Conservation (phyloP, 1,140 invertebrate species). For the Drosophila prosaltans region DNA sequence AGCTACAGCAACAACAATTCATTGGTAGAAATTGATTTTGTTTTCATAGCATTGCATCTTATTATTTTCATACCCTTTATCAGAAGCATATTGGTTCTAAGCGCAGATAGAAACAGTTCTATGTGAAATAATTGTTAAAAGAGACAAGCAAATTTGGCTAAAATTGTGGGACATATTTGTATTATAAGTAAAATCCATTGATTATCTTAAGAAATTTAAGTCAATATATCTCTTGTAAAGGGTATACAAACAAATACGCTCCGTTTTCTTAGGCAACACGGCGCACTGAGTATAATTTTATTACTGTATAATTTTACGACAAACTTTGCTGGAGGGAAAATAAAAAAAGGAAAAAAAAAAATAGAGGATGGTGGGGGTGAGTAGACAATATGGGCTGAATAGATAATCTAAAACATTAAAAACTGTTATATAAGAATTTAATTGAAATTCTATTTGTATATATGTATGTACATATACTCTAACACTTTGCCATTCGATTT, state of each 20-base stretch:
- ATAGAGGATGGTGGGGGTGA: background rate
- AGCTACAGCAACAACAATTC: slow-evolving; percentile 17
- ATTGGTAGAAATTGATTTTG: slow-evolving; percentile 32
- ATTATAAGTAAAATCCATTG: too few species aligned
- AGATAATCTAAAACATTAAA: slow-evolving; percentile 3
- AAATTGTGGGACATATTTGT: too few species aligned
- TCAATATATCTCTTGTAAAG: background rate
- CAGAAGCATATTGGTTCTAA: background rate
- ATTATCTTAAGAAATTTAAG: too few species aligned
- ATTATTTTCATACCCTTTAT: slow-evolving; percentile 24
- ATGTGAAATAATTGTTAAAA: too few species aligned
- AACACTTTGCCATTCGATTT: background rate
- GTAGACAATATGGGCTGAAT: background rate
- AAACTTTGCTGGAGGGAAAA: background rate
- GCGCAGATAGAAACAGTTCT: too few species aligned
- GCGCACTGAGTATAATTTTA: background rate
- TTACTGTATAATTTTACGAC: slow-evolving; percentile 5
- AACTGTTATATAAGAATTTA: slow-evolving; percentile 11
- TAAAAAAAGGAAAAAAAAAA: too few species aligned
- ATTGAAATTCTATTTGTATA: slow-evolving; percentile 1
- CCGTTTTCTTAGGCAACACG: too few species aligned
- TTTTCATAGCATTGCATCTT: slow-evolving; percentile 48
- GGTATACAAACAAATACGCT: too few species aligned
- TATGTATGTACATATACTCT: background rate
- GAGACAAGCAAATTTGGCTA: too few species aligned